Evolutionary conservation across 2,888 invertebrate genomes (phyloP).

Genomic region (Exephanes ischioxanthus): DNA sequence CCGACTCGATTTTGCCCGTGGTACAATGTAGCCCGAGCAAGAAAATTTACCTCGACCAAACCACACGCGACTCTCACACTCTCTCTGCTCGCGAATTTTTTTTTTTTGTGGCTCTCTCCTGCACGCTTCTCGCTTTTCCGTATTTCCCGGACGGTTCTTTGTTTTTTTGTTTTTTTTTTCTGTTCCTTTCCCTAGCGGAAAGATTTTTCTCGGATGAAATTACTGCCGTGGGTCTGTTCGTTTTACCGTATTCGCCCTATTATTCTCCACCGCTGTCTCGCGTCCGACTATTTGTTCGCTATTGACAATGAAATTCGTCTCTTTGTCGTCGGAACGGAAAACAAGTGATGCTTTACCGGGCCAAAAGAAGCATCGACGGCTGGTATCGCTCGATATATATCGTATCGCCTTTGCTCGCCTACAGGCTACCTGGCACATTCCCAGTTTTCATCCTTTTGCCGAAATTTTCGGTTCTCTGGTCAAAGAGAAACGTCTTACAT

Average conservation of each 20-base stretch:
- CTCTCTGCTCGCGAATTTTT: neutral
- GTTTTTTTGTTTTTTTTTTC: neutral
- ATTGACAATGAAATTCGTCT: conserved; percentile 5
- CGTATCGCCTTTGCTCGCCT: neutral
- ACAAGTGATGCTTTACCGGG: conserved; percentile 3
- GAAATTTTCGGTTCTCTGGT: conserved; percentile 13
- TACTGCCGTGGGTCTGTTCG: neutral
- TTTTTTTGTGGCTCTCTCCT: conserved; percentile 23
- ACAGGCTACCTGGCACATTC: conserved; percentile 24
- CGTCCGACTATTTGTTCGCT: conserved; percentile 18
- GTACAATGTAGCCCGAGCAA: conserved; percentile 29
- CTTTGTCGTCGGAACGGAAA: conserved; percentile 21
- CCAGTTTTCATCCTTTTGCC: neutral
- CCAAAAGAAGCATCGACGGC: conserved; percentile 18
- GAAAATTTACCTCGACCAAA: conserved; percentile 22
- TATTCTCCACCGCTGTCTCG: neutral
- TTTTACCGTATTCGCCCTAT: conserved; percentile 10
- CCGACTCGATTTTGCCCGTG: conserved; percentile 42
- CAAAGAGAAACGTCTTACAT: conserved; percentile 1
- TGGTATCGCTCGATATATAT: neutral
- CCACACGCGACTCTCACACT: neutral
- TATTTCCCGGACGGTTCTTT: neutral
- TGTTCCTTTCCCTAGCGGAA: conserved; percentile 8
- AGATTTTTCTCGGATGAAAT: conserved; percentile 37
- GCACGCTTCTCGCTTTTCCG: neutral